Conservation (phyloP, 1,140 invertebrate genomes). For the Bombus balteatus region DNA sequence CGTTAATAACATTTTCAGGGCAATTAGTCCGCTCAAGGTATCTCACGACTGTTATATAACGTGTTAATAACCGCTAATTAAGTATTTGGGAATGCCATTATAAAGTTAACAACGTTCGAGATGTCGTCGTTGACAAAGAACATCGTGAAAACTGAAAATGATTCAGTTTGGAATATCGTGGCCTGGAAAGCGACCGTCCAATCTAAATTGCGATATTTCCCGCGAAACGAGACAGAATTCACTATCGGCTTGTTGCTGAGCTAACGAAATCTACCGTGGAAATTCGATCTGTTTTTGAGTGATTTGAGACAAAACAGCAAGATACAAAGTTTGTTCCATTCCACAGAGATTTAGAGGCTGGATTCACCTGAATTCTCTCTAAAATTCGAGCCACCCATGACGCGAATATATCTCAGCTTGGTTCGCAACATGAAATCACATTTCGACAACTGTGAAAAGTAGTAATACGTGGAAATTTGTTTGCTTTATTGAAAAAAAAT, state of each 20-base stretch:
- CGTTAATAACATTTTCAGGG: slow-evolving; percentile 56
- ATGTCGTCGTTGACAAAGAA: slow-evolving; percentile 48
- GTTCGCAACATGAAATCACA: background rate
- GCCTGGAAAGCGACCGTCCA: slow-evolving; percentile 34
- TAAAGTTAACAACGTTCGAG: slow-evolving; percentile 55
- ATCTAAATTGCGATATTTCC: slow-evolving; percentile 30
- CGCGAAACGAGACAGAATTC: slow-evolving; percentile 44
- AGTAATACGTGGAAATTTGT: background rate
- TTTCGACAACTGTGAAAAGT: background rate
- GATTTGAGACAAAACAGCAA: slow-evolving; percentile 4
- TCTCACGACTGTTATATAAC: slow-evolving; percentile 43
- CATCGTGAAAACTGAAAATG: slow-evolving; percentile 59
- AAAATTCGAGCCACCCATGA: background rate
- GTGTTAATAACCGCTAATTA: slow-evolving; percentile 55
- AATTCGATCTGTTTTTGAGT: slow-evolving; percentile 40
- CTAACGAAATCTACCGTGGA: slow-evolving; percentile 27
- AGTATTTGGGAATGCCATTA: slow-evolving; percentile 55
- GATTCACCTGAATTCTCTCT: background rate
- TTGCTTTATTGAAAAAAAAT: background rate
- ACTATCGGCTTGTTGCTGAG: slow-evolving; percentile 29
- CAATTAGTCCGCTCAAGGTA: slow-evolving; percentile 54
- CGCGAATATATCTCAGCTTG: background rate
- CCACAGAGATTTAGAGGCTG: background rate
- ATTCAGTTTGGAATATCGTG: slow-evolving; percentile 64
- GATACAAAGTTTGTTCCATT: background rate